Evolutionary conservation across 2,797 vertebrate genomes (phyloP), one percentile per base, ranked within the genome.

Genomic region (Hypotaenidia okinawae): DNA sequence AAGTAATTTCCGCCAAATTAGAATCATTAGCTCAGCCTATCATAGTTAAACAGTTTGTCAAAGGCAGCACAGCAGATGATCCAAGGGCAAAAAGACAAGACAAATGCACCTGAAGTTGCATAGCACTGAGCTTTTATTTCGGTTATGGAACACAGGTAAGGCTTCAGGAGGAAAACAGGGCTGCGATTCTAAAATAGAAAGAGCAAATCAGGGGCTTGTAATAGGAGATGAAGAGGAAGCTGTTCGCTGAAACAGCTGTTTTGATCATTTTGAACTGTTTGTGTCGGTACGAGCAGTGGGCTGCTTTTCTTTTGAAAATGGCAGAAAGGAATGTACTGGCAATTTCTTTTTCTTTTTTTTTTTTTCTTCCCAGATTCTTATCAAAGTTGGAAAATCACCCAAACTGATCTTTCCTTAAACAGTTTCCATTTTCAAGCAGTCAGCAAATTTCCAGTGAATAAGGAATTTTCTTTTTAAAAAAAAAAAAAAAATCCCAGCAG

Each of bases 281-380:
- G 68, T 93, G 86, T 92, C 72, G 4, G 68, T 85, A 70, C 58
- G 74, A 87, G 73, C 1, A 0, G 61, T 77, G 64, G 54, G 62
- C 79, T 93, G 90, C 78, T 83, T 96, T 95, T 70, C 94, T 94
- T 87, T 77, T 80, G 94, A 88, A 96, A 93, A 95, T 93, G 92
- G 91, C 91, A 92, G 88, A 96, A 95, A 89, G 90, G 93, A 94
- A 96, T 94, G 93, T 93, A 93, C 93, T 87, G 84, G 94, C 89
- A 94, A 95, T 84, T 94, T 86, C 76, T 62, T 43, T 21, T 45
- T 45, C 76, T 62, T 43, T 21, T 76, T 69, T 91, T 52, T 52
- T 78, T 52, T 28, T 78, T 94, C 80, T 90, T 76, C 62, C 81
- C 64, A 87, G 95, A 96, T 96, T 82, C 88, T 96, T 97, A 96